A percentile compares a stretch with the other conserved stretches of the same genome.
These are phyloP conservation scores for Gavialis gangeticus DNA, from an alignment of 2,113 vertebrate genomes.

Conservation along the genomic window DNA sequence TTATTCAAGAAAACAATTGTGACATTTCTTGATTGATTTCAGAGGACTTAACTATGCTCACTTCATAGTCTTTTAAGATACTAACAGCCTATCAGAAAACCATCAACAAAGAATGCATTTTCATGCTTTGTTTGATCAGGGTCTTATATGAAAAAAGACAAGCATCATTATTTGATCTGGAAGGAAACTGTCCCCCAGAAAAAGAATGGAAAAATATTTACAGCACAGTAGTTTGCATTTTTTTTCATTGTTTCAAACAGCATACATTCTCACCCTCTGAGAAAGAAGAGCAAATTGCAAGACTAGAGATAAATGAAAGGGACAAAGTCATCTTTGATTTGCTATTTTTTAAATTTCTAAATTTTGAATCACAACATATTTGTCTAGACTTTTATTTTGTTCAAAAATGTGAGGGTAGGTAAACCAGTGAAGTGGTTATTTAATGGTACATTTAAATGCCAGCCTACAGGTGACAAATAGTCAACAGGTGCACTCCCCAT, in stretches of 20 bases:
- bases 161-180: background rate
- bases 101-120: background rate
- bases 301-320: background rate
- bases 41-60: background rate
- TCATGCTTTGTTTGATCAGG: background rate
- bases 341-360: background rate
- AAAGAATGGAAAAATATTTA: background rate
- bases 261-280: background rate
- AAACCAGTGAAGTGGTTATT: background rate
- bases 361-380: background rate
- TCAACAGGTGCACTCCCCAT: accelerated
- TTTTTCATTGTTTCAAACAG: background rate
- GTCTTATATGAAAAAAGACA: background rate
- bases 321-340: background rate
- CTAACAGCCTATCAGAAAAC: too few species aligned
- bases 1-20: background rate
- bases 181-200: background rate
- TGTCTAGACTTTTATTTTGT: background rate
- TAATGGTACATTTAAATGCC: background rate
- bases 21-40: background rate
- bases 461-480: background rate
- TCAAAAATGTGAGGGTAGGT: background rate
- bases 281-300: background rate
- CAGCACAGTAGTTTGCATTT: background rate
- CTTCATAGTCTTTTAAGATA: background rate